A percentile compares a stretch with the other conserved stretches of the same genome.
These are phyloP conservation scores for Plebejus argus DNA, from an alignment of 2,888 invertebrate genomes.

Conservation along the genomic window DNA sequence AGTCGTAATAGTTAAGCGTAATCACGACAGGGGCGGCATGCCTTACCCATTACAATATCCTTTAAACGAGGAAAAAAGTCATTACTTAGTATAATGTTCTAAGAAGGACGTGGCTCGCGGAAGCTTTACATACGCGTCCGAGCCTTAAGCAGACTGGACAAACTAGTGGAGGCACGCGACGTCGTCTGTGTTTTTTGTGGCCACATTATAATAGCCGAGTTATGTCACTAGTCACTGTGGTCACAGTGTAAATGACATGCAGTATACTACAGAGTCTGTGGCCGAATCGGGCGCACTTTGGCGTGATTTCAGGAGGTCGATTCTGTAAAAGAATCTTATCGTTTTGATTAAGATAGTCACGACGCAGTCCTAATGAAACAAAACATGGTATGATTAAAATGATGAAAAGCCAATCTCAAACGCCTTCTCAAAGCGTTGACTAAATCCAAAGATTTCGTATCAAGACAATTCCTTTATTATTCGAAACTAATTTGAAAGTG, in stretches of 20 bases:
- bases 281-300: not conserved
- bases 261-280: not conserved
- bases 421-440: no score
- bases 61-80: slow-evolving; percentile 12
- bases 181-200: slow-evolving; percentile 59
- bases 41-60: slow-evolving; percentile 21
- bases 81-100: slow-evolving; percentile 37
- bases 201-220: slow-evolving; percentile 71
- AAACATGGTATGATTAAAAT: no score
- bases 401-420: no score
- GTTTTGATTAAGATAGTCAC: no score
- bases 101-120: slow-evolving; percentile 53
- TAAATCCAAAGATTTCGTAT: no score
- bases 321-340: not conserved
- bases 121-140: slow-evolving; percentile 60
- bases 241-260: not conserved
- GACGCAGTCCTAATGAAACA: no score
- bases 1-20: not conserved
- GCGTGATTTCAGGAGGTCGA: not conserved
- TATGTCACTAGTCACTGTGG: slow-evolving; percentile 61
- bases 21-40: slow-evolving; percentile 8
- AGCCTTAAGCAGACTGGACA: slow-evolving; percentile 61
- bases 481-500: no score
- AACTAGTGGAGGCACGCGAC: slow-evolving; percentile 72
- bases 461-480: no score